Conservation (phyloP, 2,113 vertebrate species). For the Emydocephalus ijimae region DNA sequence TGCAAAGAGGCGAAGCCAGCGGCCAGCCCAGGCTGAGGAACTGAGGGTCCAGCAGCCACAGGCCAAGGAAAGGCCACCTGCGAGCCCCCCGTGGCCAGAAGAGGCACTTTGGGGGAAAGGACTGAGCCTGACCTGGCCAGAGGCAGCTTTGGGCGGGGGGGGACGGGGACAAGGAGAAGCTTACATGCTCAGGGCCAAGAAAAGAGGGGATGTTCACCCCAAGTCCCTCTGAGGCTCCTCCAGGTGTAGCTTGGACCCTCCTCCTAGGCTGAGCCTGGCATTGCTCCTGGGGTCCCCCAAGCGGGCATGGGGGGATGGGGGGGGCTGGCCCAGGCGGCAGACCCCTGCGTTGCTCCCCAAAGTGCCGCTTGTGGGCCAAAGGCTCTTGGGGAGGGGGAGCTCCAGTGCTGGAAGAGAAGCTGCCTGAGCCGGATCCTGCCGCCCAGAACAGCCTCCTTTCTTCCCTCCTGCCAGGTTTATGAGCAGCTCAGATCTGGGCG, state of each 20-base stretch:
- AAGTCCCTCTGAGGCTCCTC: not conserved
- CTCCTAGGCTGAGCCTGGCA: not conserved
- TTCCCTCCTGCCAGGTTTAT: not conserved
- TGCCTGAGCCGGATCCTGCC: not conserved
- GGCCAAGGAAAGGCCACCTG: not conserved
- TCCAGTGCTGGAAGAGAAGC: not conserved
- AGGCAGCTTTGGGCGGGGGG: not conserved
- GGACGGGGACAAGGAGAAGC: not conserved
- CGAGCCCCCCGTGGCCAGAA: not conserved
- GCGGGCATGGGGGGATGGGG: not conserved
- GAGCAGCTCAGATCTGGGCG: not conserved
- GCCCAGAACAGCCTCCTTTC: rapidly evolving
- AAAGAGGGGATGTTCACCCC: not conserved
- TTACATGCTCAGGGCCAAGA: not conserved
- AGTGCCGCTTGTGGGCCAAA: not conserved
- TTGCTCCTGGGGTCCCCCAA: not conserved
- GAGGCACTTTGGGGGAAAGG: not conserved
- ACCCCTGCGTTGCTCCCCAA: not conserved
- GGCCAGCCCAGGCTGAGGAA: not conserved
- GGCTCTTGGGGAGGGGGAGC: not conserved
- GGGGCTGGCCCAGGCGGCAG: not conserved
- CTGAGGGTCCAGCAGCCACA: too few relatives aligned
- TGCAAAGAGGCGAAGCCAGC: not conserved
- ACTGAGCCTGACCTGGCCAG: not conserved
- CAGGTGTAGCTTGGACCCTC: not conserved